Base-by-base conservation (phyloP, 2,797 vertebrate species). In the Yasuhikotakia modesta region DNA sequence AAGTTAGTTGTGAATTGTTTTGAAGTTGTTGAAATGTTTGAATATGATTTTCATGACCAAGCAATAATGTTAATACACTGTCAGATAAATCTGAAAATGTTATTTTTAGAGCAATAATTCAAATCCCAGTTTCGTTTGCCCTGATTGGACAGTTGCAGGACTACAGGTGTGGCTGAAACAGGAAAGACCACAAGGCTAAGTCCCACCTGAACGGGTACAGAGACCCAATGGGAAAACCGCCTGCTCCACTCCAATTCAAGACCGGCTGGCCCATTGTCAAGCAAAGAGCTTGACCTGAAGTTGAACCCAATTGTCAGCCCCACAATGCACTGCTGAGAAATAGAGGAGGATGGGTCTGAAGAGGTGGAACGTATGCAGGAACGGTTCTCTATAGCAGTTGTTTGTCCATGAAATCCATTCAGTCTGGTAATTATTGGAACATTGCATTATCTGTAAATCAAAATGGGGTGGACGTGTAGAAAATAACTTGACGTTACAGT, bases 291-390 rank as follows among this genome's bases (percentile, higher is more conserved):
- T 99, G 97, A 98, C 97, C 97, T 95, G 91, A 93, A 95, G 96
- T 95, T 99, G 97, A 99, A 99, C 97, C 95, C 94, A 92, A 96
- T 96, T 95, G 95, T 97, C 95, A 96, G 95, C 94, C 95, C 94
- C 94, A 94, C 88, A 90, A 88, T 87, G 89, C 87, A 88, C 86
- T 90, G 91, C 89, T 88, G 90, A 89, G 89, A 86, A 87, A 80
- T 89, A 88, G 87, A 84, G 89, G 89, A 88, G 87, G 87, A 87
- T 87, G 85, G 83, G 85, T 83, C 78, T 74, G 77, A 84, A 84
- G 80, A 86, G 76, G 87, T 87, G 57, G 55, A 73, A 88, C 89
- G 85, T 83, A 87, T 83, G 87, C 24, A 76, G 73, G 30, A 70
- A 78, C 64, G 67, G 39, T 53, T 43, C 22, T 10, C 21, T 13